These are phyloP conservation scores for Tiaroga cobitis DNA, from an alignment of 2,797 vertebrate species.

Conservation along the genomic window DNA sequence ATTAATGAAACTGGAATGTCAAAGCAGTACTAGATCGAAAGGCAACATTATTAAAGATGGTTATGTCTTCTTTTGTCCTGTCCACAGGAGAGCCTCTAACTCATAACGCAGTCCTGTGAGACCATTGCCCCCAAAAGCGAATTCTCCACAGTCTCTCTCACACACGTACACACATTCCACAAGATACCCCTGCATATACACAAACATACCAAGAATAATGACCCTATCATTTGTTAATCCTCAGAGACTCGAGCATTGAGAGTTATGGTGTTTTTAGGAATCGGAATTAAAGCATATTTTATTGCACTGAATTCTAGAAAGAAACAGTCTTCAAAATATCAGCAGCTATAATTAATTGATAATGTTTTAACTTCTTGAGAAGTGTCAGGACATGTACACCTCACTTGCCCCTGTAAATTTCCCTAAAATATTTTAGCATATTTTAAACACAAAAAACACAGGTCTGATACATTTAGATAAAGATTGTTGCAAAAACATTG, in stretches of 20 bases:
- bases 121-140: neutral
- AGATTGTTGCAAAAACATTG: neutral
- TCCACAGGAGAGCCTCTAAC: neutral
- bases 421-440: neutral
- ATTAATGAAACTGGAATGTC: constrained; percentile 59
- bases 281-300: neutral
- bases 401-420: neutral
- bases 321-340: neutral
- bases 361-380: neutral
- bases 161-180: constrained; percentile 29
- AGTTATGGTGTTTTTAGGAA: neutral
- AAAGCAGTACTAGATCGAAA: constrained; percentile 50
- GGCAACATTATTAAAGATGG: constrained; percentile 46
- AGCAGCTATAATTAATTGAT: neutral
- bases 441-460: neutral
- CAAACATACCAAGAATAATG: constrained; percentile 37
- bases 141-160: constrained; percentile 40
- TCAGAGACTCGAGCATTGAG: neutral
- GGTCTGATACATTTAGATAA: too few relatives aligned
- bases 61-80: constrained; percentile 37
- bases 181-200: constrained; percentile 22
- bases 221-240: constrained; percentile 19
- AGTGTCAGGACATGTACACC: neutral
- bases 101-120: neutral
- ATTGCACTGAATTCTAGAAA: neutral